Conservation (phyloP, 2,113 vertebrate species). For the Pedionomus torquatus region DNA sequence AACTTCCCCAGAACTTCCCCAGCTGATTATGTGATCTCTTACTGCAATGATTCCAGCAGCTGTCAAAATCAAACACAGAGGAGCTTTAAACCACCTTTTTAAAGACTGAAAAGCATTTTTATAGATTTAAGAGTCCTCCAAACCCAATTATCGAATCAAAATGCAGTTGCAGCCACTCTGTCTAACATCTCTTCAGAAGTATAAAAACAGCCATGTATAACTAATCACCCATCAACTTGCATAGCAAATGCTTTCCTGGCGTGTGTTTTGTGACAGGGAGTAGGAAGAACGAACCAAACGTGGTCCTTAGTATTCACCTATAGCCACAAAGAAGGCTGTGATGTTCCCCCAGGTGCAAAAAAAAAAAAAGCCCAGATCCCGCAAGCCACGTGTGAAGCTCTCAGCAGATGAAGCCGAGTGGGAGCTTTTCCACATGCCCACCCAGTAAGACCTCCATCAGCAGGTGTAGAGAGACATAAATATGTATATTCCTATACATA, state of each 20-base stretch:
- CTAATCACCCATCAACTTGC: background rate
- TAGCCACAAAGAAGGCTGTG: background rate
- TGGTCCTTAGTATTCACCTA: background rate
- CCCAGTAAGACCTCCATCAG: background rate
- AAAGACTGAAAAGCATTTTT: conserved; percentile 27
- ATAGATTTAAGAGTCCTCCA: conserved; percentile 45
- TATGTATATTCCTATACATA: no score
- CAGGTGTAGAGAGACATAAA: background rate
- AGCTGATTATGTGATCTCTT: background rate
- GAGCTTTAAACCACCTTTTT: conserved; percentile 22
- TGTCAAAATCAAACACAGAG: conserved; percentile 40
- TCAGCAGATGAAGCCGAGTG: background rate
- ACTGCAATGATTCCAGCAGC: background rate
- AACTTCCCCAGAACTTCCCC: background rate
- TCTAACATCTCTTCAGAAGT: background rate
- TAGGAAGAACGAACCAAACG: background rate
- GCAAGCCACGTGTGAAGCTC: background rate
- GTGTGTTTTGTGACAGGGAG: background rate
- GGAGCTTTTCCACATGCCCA: background rate
- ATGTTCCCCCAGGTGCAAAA: background rate
- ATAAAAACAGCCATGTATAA: conserved; percentile 27
- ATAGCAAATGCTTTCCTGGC: background rate
- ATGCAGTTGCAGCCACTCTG: conserved; percentile 11
- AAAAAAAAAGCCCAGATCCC: background rate
- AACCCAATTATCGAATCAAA: conserved; percentile 50